Base-by-base conservation (phyloP, 2,888 invertebrate species). In the Mimachlamys varia region DNA sequence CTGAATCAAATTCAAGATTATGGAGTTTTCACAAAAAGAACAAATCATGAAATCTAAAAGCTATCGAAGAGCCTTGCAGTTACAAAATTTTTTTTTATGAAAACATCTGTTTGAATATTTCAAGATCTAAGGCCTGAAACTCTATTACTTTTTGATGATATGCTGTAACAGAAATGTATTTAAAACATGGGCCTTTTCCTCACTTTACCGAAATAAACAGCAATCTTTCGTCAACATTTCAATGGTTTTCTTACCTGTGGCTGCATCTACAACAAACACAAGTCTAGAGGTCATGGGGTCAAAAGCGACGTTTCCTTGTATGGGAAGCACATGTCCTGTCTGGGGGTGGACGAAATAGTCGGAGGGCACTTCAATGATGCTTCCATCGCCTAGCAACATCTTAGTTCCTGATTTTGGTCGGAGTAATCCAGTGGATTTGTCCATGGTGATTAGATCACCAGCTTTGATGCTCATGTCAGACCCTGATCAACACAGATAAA, bases 311-410 rank as follows among this genome's bases (percentile, higher is more conserved):
- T 96, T 96, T 88, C 96, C 96, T 87, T 94, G 92, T 33, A 96
- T 95, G 10, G 96, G 96, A 44, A 96, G 93, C n/a, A 96, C 95
- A 44, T 94, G 93, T 4, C 96, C 96, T 0, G 96, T 96, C 92
- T 96, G 95, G 49, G 96, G 96, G 90, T 96, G 96, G 2, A 96
- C 91, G 92, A 96, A 96, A 92, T 94, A 94, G 89, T 95, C 93
- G 0, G 91, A 76, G 12, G 96, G 96, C 12, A 96, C 93, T 0
- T 93, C 93, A 19, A 91, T 90, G 15, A 94, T 91, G 10, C 91
- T 93, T 12, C 96, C 96, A 90, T 95, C 94, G 22, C 94, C 94
- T 33, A 94, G 87, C 49, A 95, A 17, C 95, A 96, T 96, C 92
- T 94, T 93, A 0, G 94, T 89, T 4, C 94, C 95, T n/a, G 92